Conservation (phyloP, 2,888 invertebrate species). For the Cecidostiba fungosa region DNA sequence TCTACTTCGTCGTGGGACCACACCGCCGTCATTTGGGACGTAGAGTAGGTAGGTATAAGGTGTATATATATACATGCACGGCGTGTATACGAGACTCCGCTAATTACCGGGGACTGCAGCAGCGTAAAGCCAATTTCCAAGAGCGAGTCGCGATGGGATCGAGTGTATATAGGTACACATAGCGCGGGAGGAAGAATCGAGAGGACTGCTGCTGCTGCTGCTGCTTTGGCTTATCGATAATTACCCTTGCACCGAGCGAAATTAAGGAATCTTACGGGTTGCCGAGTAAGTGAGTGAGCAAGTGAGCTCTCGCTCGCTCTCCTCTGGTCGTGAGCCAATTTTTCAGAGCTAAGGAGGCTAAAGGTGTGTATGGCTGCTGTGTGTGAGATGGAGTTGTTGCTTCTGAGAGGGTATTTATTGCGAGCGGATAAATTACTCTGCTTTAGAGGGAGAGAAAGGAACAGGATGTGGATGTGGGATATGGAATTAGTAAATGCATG, state of each 20-base stretch:
- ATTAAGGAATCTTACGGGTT: conserved; percentile 55
- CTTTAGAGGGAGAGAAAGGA: not conserved
- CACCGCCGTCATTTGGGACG: conserved; percentile 74
- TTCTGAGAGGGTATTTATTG: conserved; percentile 30
- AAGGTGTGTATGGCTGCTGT: not conserved
- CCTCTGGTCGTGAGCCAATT: conserved; percentile 40
- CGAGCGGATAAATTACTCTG: not conserved
- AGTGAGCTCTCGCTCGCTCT: conserved; percentile 1
- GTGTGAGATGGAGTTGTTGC: not conserved
- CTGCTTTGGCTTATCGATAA: conserved; percentile 60
- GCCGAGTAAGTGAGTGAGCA: conserved; percentile 11
- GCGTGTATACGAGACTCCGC: conserved; percentile 62
- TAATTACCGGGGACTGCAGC: conserved; percentile 74
- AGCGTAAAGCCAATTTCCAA: conserved; percentile 77
- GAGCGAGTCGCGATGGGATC: conserved; percentile 59
- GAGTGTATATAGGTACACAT: not conserved
- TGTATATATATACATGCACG: not conserved
- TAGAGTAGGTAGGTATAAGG: not conserved
- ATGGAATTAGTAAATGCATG: too few species aligned
- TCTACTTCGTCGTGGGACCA: conserved; percentile 74
- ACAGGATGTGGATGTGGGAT: too few species aligned
- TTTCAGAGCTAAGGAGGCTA: conserved; percentile 49
- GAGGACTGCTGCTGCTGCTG: not conserved
- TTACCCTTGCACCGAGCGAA: conserved; percentile 61
- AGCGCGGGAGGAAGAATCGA: conserved; percentile 45